Base-by-base conservation (phyloP, 2,113 vertebrate species). In the Ailurus styani region DNA sequence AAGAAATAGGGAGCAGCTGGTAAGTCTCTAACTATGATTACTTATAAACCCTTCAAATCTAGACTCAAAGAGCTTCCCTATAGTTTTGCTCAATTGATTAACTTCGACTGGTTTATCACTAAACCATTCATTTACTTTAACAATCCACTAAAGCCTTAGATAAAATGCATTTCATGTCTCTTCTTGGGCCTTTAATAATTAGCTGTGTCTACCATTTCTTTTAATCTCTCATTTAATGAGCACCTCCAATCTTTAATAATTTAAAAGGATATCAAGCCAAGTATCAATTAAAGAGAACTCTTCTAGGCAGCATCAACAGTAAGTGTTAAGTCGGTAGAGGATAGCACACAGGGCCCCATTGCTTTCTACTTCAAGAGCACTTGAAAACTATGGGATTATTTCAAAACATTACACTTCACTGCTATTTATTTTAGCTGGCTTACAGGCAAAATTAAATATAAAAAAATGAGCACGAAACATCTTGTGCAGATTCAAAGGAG, bases 121-220 rank as follows among this genome's bases (percentile, higher is more conserved):
- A 98, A 97, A 98, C 95, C 31, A 75, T 89, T 98, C 87, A 97
- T 98, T 98, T 98, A 97, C 94, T 99, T 98, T 98, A 98, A 97
- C 91, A 98, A 97, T 97, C 96, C 96, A 96, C 94, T 98, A 98
- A 98, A 98, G 17, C 45, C 78, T 98, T 90, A 72, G 92, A 97
- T 98, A 97, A 98, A 98, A 98, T 94, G 75, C 66, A 98, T 96
- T 94, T 66, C 95, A 21, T 96, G 84, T 98, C 81, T 60, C n/a
- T 98, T 98, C 92, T 93, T 96, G 54, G 83, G 64, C 34, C 89
- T 98, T 98, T 98, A 98, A 97, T 98, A 98, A 98, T 98, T 98
- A 95, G 79, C 84, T 11, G 0, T 50, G 62, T 88, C 97, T 98
- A 94, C 94, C 95, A 87, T 90, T 87, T 98, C 97, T 98, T 98